phyloP scores from a whole-genome alignment of 1,140 invertebrate genomes.

The Eufriesea mexicana region DNA sequence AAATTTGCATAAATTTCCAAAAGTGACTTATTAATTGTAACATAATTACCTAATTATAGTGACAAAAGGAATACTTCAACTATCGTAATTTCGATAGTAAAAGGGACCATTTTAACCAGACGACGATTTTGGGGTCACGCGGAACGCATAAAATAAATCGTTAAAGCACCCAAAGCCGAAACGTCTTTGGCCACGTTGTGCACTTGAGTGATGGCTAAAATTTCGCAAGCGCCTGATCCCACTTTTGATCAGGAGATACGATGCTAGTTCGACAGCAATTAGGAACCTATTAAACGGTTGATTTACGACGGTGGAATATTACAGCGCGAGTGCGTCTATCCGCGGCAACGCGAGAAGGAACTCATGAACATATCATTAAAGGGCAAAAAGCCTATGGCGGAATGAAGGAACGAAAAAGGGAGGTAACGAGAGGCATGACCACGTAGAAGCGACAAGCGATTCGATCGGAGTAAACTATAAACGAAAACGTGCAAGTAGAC shows the following conservation, averaged over 20 bases:
- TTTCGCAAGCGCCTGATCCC: background rate
- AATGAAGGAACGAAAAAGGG: background rate
- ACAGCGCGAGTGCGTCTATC: background rate
- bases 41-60: too few species aligned
- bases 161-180: background rate
- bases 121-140: too few species aligned
- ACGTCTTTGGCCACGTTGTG: too few species aligned
- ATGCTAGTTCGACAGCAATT: background rate
- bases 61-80: too few species aligned
- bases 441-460: background rate
- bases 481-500: slow-evolving; percentile 18
- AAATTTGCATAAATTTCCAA: too few species aligned
- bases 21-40: too few species aligned
- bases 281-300: slow-evolving; percentile 17
- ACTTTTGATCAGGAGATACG: background rate
- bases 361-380: background rate
- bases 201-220: too few species aligned
- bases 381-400: background rate
- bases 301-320: background rate
- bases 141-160: too few species aligned
- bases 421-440: background rate
- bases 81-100: too few species aligned
- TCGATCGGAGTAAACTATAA: slow-evolving; percentile 12
- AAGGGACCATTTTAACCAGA: too few species aligned
- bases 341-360: background rate